Evolutionary conservation across 2,113 vertebrate genomes (phyloP).

Genomic region (Danionella cerebrum): DNA sequence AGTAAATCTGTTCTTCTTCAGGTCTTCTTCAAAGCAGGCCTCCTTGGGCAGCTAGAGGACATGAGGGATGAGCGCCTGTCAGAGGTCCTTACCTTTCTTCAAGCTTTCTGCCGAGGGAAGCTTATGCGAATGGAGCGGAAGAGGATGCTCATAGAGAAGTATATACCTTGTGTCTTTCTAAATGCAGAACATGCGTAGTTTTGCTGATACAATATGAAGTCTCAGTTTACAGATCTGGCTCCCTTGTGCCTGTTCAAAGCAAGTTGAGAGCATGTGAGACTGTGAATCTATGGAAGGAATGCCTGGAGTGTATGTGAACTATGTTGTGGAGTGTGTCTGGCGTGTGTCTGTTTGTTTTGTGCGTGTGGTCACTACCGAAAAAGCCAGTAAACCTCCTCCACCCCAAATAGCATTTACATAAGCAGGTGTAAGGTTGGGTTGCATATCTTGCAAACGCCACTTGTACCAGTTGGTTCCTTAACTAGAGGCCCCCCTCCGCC

Average conservation of each 20-base stretch:
- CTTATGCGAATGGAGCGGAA: conserved; percentile 59
- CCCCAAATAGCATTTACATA: conserved; percentile 34
- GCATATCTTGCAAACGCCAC: conserved; percentile 29
- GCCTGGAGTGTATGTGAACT: conserved; percentile 2
- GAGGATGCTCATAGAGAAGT: conserved; percentile 57
- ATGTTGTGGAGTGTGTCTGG: conserved; percentile 34
- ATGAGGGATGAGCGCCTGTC: conserved; percentile 55
- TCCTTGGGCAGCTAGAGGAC: conserved; percentile 63
- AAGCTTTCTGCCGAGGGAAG: conserved; percentile 55
- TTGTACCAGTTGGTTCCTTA: conserved; percentile 31
- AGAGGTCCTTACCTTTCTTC: conserved; percentile 56
- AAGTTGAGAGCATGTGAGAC: background rate
- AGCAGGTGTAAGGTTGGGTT: conserved; percentile 40
- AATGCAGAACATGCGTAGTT: background rate
- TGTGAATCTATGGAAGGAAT: conserved; percentile 22
- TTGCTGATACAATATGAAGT: background rate
- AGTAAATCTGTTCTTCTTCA: conserved; percentile 13
- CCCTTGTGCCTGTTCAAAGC: background rate
- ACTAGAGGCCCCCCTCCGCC: background rate
- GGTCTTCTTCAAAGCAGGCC: conserved; percentile 60
- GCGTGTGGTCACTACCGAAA: conserved; percentile 36
- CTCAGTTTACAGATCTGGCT: background rate
- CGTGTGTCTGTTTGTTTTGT: conserved; percentile 25
- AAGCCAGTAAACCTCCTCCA: conserved; percentile 31
- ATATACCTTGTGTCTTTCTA: background rate